These are phyloP conservation scores for Poeciliopsis presidionis DNA, from an alignment of 2,797 vertebrate species.

Conservation along the genomic window DNA sequence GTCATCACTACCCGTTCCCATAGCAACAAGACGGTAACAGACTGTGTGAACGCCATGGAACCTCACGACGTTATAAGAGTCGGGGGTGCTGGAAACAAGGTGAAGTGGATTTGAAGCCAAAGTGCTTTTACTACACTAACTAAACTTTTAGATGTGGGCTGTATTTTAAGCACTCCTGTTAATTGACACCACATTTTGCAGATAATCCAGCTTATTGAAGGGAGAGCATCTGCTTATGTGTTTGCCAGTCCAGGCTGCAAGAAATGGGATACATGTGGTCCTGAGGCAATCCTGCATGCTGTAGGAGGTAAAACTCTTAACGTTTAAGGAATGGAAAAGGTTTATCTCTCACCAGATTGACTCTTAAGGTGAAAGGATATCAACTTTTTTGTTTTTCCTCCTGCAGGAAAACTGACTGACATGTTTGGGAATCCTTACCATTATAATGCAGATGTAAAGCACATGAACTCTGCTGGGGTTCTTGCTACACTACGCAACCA, in stretches of 20 bases:
- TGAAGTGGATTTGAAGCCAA: constrained; percentile 54
- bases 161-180: background rate
- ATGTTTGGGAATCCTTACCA: constrained; percentile 88
- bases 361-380: background rate
- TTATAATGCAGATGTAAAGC: constrained; percentile 91
- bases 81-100: constrained; percentile 98
- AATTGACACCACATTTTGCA: constrained; percentile 55
- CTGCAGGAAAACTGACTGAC: constrained; percentile 91
- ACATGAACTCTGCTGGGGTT: constrained; percentile 95
- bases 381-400: constrained; percentile 7
- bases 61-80: constrained; percentile 90
- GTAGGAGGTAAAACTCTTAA: constrained; percentile 87
- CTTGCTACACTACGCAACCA: constrained; percentile 90
- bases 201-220: constrained; percentile 97
- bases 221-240: constrained; percentile 95
- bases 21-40: constrained; percentile 89
- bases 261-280: constrained; percentile 97
- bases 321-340: background rate
- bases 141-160: background rate
- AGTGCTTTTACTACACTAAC: background rate
- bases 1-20: constrained; percentile 94
- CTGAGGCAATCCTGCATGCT: constrained; percentile 92
- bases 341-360: background rate
- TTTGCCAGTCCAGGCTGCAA: constrained; percentile 97
- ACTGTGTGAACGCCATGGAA: constrained; percentile 90